These are phyloP conservation scores for Fringilla coelebs DNA, from an alignment of 2,797 vertebrate genomes.

Conservation along the genomic window DNA sequence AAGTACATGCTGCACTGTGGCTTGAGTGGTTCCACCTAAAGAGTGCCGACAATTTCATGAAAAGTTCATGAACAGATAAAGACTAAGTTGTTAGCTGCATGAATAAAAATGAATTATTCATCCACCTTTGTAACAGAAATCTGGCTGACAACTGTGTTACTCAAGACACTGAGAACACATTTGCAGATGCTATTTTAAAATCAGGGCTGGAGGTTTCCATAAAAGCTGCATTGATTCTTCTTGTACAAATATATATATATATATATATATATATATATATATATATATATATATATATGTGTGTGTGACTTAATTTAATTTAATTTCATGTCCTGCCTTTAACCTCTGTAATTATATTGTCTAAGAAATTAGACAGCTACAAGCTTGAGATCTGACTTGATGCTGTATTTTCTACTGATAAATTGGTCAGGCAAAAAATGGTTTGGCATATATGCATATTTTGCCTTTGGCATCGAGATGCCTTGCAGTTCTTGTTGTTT, in stretches of 20 bases:
- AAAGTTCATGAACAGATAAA: neutral
- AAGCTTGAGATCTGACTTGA: neutral
- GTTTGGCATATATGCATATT: neutral
- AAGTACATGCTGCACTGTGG: neutral
- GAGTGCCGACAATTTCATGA: neutral
- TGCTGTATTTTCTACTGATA: neutral
- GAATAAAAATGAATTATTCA: slow-evolving; percentile 18
- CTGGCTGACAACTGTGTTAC: neutral
- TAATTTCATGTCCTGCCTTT: neutral
- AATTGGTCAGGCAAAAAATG: neutral
- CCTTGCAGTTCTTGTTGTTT: neutral
- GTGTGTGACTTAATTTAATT: neutral
- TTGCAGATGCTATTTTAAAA: neutral
- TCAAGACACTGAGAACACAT: neutral
- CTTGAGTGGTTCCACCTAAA: neutral
- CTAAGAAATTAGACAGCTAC: neutral
- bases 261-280: too few relatives aligned
- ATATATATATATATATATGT: too few relatives aligned
- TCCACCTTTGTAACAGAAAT: neutral
- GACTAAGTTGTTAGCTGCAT: neutral
- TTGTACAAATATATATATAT: too few relatives aligned
- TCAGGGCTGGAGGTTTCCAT: neutral
- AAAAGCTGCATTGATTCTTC: neutral
- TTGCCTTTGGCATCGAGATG: neutral
- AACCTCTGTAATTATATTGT: neutral